Base-by-base conservation (phyloP, 2,888 invertebrate genomes). In the Salticus scenicus region DNA sequence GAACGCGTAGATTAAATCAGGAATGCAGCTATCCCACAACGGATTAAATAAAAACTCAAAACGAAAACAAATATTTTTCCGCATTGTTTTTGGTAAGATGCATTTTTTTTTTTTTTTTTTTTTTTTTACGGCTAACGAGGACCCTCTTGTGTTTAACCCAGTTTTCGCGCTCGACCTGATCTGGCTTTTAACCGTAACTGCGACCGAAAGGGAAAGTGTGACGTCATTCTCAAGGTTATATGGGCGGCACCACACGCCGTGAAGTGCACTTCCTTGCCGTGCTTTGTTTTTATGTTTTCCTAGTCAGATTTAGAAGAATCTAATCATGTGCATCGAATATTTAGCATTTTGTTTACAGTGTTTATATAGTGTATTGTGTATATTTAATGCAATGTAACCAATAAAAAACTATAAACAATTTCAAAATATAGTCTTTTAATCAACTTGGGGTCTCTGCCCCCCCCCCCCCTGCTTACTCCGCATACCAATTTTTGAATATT, bases 221-320 rank as follows among this genome's bases (percentile, higher is more conserved):
- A 81, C 81, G 81, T 81, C 81, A 81, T 63, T 17, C 70, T 64
- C 81, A 81, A 81, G 81, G 81, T 81, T 81, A 81, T 17, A 41
- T 63, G 57, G 80, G 81, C 75, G 81, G 57, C 75, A 69, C 37
- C 30, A 31, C 69, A 37, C 69, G 31, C 81, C 33, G 20, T 27
- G 57, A 30, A 75, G 70, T 75, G 75, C 74, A 67, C 63, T 81
- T 75, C 69, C 67, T 57, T 64, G 41, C 42, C 70, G 27, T 64
- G 37, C 31, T 63, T 27, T 63, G 28, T 69, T 70, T 70, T 70
- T 77, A 37, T 77, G 10, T 77, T 41, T 41, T 20, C 33, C 51
- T 31, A 51, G 8, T 33, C 41, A 41, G 14, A 30, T 7, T 33
- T 64, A 37, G 76, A 10, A 57, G 69, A 77, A 27, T 67, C 72